Evolutionary conservation across 1,140 invertebrate species (phyloP), one percentile per base, ranked within the genome.

Genomic region (Matsumurasca onukii): DNA sequence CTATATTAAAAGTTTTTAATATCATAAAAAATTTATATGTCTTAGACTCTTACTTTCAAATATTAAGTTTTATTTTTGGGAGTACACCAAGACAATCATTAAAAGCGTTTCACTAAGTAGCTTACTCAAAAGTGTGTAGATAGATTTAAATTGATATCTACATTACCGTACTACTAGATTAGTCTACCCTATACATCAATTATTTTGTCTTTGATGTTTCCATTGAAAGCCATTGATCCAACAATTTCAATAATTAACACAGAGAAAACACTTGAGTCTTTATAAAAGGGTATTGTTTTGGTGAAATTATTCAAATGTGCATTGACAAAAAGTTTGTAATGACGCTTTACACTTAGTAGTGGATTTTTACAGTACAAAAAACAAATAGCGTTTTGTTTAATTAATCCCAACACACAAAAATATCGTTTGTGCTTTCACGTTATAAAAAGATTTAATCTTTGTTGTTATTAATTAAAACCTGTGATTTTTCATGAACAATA

Each of bases 391-490:
- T 27, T 59, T 59, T 59, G 55, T 59, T 59, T 59, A 59, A 59
- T 59, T 25, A 59, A 27, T 27, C 55, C 2, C 55, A 29, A 13
- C 30, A 59, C 55, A 59, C 25, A 59, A 22, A 24, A 51, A 59
- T 27, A 24, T 59, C 13, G 24, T 22, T 13, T 59, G 15, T 59
- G 25, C 15, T 59, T 59, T 29, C 24, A 20, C 49, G 5, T 59
- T 59, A 27, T 25, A 59, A 59, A 59, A 52, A 5, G 55, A 59
- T 59, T 59, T 59, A 27, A 59, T 59, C 55, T 59, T 59, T 59
- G 55, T 59, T 29, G 5, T 3, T 27, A 59, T 59, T 59, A 59
- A 59, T 59, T 59, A 24, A 13, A 59, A 59, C 20, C 20, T 25
- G 55, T 59, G 15, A 22, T 52, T 59, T 59, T 59, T 39, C 17